A percentile compares a stretch with the other conserved stretches of the same genome.
Conservation (phyloP, 2,113 vertebrate species). For the Balaeniceps rex region DNA sequence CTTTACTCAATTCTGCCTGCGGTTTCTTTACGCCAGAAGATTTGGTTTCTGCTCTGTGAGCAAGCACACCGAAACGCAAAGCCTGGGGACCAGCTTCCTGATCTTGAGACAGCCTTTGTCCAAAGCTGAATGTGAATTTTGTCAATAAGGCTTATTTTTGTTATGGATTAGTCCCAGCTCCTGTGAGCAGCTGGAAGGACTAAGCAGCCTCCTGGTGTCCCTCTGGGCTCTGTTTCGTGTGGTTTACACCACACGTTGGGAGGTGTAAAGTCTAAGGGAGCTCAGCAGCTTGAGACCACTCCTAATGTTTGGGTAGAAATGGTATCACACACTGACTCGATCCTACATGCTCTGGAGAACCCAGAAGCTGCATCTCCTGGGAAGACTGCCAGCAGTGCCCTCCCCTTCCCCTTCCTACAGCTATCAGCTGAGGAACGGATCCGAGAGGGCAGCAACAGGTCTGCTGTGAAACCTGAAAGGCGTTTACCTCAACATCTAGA, state of each 20-base stretch:
- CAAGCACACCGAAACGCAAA: rapidly evolving
- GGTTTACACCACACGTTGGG: not conserved
- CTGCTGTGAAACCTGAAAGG: not conserved
- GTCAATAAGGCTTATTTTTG: not conserved
- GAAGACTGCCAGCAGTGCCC: not conserved
- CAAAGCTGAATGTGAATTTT: not conserved
- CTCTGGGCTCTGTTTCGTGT: not conserved
- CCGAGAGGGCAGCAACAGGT: rapidly evolving
- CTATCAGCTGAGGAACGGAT: not conserved
- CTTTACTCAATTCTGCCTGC: not conserved
- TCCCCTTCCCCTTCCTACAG: not conserved
- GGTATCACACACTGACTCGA: not conserved
- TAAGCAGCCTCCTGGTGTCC: not conserved
- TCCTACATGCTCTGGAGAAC: not conserved
- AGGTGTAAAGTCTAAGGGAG: not conserved
- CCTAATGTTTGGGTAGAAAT: not conserved
- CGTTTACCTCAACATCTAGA: not conserved
- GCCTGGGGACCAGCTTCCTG: not conserved
- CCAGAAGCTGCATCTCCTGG: not conserved
- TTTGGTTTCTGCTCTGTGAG: not conserved
- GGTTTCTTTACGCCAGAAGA: not conserved
- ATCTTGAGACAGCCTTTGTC: not conserved
- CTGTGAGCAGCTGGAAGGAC: not conserved
- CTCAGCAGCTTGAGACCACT: not conserved
- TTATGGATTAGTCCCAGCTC: not conserved